Base-by-base conservation (phyloP, 2,888 invertebrate genomes). In the Dolichomitus sp. region DNA sequence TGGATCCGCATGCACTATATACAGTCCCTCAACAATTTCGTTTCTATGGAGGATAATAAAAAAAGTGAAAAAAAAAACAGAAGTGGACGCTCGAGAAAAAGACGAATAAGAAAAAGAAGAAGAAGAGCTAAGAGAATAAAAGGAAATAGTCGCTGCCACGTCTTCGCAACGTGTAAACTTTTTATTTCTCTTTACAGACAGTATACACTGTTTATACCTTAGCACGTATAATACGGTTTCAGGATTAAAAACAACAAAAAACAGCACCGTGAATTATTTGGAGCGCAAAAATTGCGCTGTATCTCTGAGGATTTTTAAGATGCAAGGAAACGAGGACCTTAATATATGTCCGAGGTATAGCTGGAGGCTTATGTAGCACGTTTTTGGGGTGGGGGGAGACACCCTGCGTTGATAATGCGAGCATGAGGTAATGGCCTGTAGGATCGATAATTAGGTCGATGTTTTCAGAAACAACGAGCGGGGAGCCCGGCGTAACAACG, bases 361-460 rank as follows among this genome's bases (percentile, higher is more conserved):
- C 17, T 48, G 0, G 6, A 23, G 11, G 27, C 27, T 11, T 12
- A 27, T 54, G 12, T 54, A 27, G 12, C 1, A 54, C 48, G 12
- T 27, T 54, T 27, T 4, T 27, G 14, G 54, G 23, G n/a, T 11
- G 45, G n/a, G 45, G 48, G 17, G 48, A n/a, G n/a, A 23, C 14
- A 17, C 30, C 14, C 12, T 61, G 42, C 50, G 54, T 54, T 61
- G 45, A 75, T 37, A 76, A 48, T 48, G 48, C 37, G 54, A 75
- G 11, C 23, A 40, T 68, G 40, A 57, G 63, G 30, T 45, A 59
- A 69, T 59, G 70, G 68, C 78, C 65, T 74, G 57, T 52, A 61
- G 52, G 78, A 74, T 84, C 82, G 80, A 84, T 84, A 83, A 84
- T 84, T 81, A 80, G 81, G 75, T 75, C 65, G 80, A 77, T 80